Conservation (phyloP, 2,888 invertebrate genomes). For the Ormyrus nitidulus region DNA sequence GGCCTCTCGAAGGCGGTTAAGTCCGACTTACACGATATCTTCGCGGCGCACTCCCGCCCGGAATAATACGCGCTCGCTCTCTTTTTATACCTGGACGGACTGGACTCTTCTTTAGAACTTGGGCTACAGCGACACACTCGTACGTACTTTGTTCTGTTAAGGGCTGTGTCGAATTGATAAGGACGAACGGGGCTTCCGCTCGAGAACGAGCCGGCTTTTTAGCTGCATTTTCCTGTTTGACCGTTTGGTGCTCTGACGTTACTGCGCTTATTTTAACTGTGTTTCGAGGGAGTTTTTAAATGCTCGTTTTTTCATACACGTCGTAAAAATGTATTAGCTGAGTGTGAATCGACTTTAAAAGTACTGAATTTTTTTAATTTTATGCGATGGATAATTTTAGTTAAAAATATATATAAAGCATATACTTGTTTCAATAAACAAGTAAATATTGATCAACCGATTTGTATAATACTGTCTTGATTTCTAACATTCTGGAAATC, state of each 20-base stretch:
- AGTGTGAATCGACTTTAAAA: too few relatives aligned
- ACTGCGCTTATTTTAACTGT: neutral
- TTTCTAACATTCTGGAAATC: neutral
- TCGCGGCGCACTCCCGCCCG: slow-evolving; percentile 63
- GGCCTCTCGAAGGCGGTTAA: slow-evolving; percentile 63
- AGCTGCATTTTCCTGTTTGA: neutral
- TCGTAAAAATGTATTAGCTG: too few relatives aligned
- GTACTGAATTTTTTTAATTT: too few relatives aligned
- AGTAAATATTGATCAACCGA: too few relatives aligned
- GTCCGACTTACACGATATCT: slow-evolving; percentile 75
- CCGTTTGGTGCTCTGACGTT: neutral
- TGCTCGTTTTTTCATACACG: too few relatives aligned
- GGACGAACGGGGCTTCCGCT: neutral
- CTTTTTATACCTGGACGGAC: neutral
- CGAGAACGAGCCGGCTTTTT: too few relatives aligned
- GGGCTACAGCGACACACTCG: neutral
- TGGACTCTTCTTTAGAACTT: slow-evolving; percentile 23
- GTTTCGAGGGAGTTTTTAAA: too few relatives aligned
- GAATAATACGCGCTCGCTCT: slow-evolving; percentile 40
- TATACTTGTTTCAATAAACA: too few relatives aligned
- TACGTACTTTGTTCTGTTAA: slow-evolving; percentile 50
- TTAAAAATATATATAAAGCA: too few relatives aligned
- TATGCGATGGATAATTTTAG: too few relatives aligned
- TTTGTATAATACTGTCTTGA: too few relatives aligned
- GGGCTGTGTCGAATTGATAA: slow-evolving; percentile 57